A percentile compares a stretch with the other conserved stretches of the same genome.
Evolutionary conservation across 2,888 invertebrate species (phyloP).

Genomic region (Eilema caniola): DNA sequence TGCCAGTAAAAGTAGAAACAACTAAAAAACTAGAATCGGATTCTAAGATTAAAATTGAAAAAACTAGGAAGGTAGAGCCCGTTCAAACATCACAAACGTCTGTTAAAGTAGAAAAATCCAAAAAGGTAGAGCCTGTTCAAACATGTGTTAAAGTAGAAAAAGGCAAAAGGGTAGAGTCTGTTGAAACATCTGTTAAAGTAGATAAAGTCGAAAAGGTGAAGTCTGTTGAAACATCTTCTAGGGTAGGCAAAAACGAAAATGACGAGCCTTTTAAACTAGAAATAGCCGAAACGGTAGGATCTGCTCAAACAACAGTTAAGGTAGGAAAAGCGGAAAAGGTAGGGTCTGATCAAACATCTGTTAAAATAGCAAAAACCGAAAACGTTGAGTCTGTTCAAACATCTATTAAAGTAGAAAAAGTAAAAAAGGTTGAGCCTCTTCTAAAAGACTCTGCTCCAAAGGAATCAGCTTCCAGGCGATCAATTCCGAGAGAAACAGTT

Average conservation of each 20-base stretch:
- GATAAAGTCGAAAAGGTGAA: constrained; percentile 18
- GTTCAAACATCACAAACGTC: not conserved
- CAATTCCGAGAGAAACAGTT: constrained; percentile 15
- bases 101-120: constrained; percentile 16
- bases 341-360: not conserved
- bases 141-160: not conserved
- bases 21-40: constrained; percentile 20
- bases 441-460: constrained; percentile 21
- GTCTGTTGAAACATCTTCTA: not conserved
- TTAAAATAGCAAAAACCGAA: constrained; percentile 15
- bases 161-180: not conserved
- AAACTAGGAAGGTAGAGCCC: constrained; percentile 23
- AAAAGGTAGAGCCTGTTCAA: constrained; percentile 8
- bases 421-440: constrained; percentile 8
- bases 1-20: constrained; percentile 12
- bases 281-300: constrained; percentile 13
- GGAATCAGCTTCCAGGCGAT: constrained; percentile 21
- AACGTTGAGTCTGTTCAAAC: not conserved
- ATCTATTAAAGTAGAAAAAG: not conserved
- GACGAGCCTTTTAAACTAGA: not conserved
- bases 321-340: not conserved
- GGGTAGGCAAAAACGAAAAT: not conserved
- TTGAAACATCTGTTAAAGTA: not conserved
- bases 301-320: not conserved
- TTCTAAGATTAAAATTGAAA: constrained; percentile 33